phyloP scores from a whole-genome alignment of 2,113 vertebrate species.

The Saguinus imperator region DNA sequence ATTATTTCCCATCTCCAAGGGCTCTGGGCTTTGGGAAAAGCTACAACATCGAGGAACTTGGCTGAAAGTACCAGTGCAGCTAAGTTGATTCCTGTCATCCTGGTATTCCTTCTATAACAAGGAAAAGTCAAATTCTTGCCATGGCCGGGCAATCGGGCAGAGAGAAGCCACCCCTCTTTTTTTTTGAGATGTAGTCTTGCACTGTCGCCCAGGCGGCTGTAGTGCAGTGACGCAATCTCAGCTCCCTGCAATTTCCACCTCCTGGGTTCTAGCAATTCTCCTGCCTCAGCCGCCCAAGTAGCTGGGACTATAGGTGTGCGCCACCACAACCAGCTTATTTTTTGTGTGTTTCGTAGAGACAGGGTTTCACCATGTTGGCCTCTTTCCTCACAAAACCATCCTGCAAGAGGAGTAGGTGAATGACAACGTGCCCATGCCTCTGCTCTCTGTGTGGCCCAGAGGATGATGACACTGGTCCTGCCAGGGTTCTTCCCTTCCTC shows the following conservation, averaged over 20 bases:
- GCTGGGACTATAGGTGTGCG: no score
- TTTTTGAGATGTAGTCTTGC: no score
- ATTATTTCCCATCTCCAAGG: neutral
- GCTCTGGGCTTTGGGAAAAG: neutral
- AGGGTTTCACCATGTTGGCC: no score
- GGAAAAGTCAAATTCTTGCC: neutral
- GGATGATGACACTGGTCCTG: neutral
- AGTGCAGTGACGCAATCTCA: no score
- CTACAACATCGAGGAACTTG: neutral
- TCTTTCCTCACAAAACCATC: neutral
- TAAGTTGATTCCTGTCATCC: neutral
- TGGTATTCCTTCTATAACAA: slow-evolving; percentile 7
- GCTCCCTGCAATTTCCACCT: no score
- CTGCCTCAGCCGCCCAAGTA: no score
- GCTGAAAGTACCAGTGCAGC: neutral
- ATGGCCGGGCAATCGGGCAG: neutral
- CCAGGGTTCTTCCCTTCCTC: neutral
- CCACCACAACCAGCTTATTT: no score
- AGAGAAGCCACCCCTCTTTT: neutral
- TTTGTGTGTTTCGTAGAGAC: no score
- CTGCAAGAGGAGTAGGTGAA: neutral
- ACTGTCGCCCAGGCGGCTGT: no score
- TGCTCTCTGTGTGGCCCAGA: neutral
- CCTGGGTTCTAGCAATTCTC: no score
- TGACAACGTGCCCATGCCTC: neutral